Evolutionary conservation across 2,113 vertebrate genomes (phyloP), one percentile per base, ranked within the genome.

Genomic region (Athene noctua): DNA sequence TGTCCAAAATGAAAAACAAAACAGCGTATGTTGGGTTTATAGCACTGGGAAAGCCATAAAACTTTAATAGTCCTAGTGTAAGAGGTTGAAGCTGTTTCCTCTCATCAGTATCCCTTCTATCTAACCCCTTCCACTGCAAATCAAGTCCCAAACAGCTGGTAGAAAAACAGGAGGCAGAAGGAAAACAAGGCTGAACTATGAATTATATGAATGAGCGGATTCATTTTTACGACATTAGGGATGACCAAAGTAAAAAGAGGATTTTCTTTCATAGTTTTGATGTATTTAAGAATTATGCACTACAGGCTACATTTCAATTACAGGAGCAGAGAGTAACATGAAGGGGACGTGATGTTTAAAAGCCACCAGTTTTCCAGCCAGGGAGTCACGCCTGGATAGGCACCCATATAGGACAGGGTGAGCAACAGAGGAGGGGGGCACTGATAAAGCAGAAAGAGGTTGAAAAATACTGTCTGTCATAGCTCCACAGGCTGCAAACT

Each of bases 1-100:
- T 67, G 36, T 91, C 86, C 80, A 95, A 81, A 85, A 89, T 49
- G 72, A 95, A 97, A 97, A 97, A 96, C 84, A 97, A 97, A 86
- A 75, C 73, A 81, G 70, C n/a, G 68, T 15, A 23, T 86, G 79
- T 78, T 95, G 59, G 51, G 78, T 96, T 97, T 90, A 85, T 71
- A 92, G 62, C 59, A 70, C 49, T 74, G 66, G 77, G 70, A 85
- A 91, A 73, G 42, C 70, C 52, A 67, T 91, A 93, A 95, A 94
- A 96, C 27, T 73, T 73, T 83, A 80, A 58, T 65, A 63, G 19
- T 80, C 66, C 13, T 27, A 88, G 82, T 73, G 70, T 61, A 90
- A 91, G 92, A 77, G n/a, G 80, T 67, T 46, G 75, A 91, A 89
- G 71, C 22, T 6, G 1, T 46, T 90, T 86, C 57, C 70, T 78